Evolutionary conservation across 1,140 invertebrate species (phyloP), one percentile per base, ranked within the genome.

Genomic region (Chionoecetes opilio): DNA sequence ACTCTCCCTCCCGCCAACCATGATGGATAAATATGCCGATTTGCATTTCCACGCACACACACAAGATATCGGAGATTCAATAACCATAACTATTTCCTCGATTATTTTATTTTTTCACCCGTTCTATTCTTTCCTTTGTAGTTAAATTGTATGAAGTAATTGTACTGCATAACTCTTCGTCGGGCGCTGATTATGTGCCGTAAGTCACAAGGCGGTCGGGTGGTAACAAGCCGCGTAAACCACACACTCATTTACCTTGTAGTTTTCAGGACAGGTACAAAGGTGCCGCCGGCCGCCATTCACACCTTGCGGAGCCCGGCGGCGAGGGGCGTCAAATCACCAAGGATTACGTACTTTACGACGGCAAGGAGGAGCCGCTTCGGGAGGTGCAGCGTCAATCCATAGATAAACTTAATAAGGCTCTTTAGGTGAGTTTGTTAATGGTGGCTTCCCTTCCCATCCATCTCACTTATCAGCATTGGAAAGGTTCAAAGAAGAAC

Each of bases 21-120:
- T 75, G 63, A 75, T n/a, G n/a, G 63, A 75, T 75, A n/a, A 11
- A 75, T 26, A n/a, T 17, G n/a, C 63, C 6, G 63, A 75, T 75
- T 75, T 75, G 63, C 63, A 75, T 75, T 75, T 75, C 63, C 63
- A 75, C 63, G 63, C 63, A 75, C 63, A 75, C 63, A 75, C 63
- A n/a, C 63, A 21, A 75, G 63, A 75, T n/a, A n/a, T 5, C 26
- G 63, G 63, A 75, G 63, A 75, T 26, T 75, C 63, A 75, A n/a
- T n/a, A n/a, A n/a, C n/a, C n/a, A n/a, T 75, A n/a, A 75, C 21
- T 11, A n/a, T 75, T n/a, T 75, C 63, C 63, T 75, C 63, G 63
- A 75, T 75, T 75, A 75, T 17, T 11, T n/a, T 75, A n/a, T 75
- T 21, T 75, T 26, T 26, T 75, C 53, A n/a, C n/a, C n/a, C 53